Evolutionary conservation across 92 coral and sea anemone genomes (phyloP), one percentile per base, ranked within the genome.

Genomic region (Zoanthus gigantus): DNA sequence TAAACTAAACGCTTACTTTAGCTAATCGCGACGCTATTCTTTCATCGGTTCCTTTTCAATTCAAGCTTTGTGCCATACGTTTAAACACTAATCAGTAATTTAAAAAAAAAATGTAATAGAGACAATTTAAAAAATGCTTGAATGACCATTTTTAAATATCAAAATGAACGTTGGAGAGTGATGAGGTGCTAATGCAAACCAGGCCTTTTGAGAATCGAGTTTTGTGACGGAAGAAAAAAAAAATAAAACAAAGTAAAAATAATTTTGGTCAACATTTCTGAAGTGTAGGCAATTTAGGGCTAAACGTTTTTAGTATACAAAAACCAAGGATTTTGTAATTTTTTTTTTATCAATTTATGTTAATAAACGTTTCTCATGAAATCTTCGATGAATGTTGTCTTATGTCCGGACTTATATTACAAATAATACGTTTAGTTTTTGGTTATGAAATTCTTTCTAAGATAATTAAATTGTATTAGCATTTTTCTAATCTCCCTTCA

Each of bases 71-170:
- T 81, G 47, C 65, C 44, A 23, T 37, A 79, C 37, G 56, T 78
- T 63, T 28, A 56, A 66, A 57, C 71, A 61, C 23, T 45, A 48
- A 80, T 44, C 61, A 66, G 58, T 63, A 45, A 80, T 80, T 80
- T 80, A 46, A 65, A 79, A 46, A 46, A 80, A 67, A 81, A 81
- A 72, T 44, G 60, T 81, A 46, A 81, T 14, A n/a, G 32, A 37
- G 17, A 12, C n/a, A 37, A 18, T 79, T 31, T 32, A 69, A 34
- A 79, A 57, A 45, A 12, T 13, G 37, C 60, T 56, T 79, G 31
- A 79, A 46, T 14, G 47, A 50, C 74, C 75, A 66, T 50, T 50
- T 50, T 50, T 66, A 37, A 81, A 66, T 31, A 68, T 81, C 61
- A 81, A 81, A 81, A 63, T 65, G 45, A 63, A 46, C 57, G n/a